Base-by-base conservation (phyloP, 1,140 invertebrate species). In the Trigoniulus corallinus region DNA sequence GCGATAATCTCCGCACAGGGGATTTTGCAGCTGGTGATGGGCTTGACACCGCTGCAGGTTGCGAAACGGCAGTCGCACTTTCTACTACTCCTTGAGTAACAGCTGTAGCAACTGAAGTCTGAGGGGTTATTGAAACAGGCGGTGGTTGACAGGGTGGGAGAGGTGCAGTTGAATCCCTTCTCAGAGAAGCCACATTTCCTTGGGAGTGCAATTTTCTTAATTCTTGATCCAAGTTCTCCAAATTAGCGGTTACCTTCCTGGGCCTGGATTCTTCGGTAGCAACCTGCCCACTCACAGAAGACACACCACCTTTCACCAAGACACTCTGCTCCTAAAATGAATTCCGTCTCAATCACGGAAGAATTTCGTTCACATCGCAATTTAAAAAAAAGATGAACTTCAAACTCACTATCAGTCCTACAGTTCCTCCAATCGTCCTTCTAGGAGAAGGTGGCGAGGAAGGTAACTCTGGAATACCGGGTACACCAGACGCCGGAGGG, bases 151-250 rank as follows among this genome's bases (percentile, higher is more conserved):
- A n/a, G n/a, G 29, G 15, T 34, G 15, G 7, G 15, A 34, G 7
- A 7, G 29, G 29, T 15, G 7, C 7, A 7, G 29, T 7, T 34
- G 29, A 7, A 7, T 34, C 48, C 20, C 45, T 34, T 15, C 27
- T 37, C 10, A 51, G 22, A 26, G 49, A 45, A 27, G 48, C 25
- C 3, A 51, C 22, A 26, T 40, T 18, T n/a, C 48, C 55, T 13
- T 45, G 53, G n/a, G 49, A 53, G 45, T 59, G 54, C 1, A 60
- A 47, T 54, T 58, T 57, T 37, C 54, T 50, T 2, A 56, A 27
- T 42, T 59, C 57, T 27, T 50, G 25, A 53, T 70, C 64, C 15
- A 69, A 51, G 56, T 67, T 61, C 50, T 66, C 64, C n/a, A 69
- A 58, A 56, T 70, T 63, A n/a, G 61, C 56, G 10, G 34, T 50